Conservation (phyloP, 2,113 vertebrate genomes). For the Megalops atlanticus region DNA sequence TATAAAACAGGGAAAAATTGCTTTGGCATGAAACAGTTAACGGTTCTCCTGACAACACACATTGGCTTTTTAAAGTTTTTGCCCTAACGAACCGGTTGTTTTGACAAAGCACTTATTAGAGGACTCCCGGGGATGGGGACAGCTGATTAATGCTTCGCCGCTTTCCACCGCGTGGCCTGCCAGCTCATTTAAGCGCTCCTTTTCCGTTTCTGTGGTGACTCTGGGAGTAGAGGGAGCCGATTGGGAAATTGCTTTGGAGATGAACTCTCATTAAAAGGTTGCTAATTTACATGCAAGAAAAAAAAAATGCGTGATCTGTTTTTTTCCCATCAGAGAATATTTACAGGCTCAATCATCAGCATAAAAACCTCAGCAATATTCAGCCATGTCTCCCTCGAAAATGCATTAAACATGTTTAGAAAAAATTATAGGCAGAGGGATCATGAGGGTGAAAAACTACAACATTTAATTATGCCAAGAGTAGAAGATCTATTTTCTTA, state of each 20-base stretch:
- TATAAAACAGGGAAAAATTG: too few species aligned
- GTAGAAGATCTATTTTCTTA: neutral
- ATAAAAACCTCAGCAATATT: neutral
- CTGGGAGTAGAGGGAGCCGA: neutral
- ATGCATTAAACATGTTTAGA: neutral
- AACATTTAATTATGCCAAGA: neutral
- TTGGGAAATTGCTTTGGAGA: neutral
- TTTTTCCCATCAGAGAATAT: neutral
- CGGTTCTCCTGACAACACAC: too few species aligned
- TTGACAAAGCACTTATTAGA: neutral
- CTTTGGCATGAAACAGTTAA: too few species aligned
- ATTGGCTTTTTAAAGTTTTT: neutral
- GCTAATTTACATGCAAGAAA: neutral
- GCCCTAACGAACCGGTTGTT: neutral
- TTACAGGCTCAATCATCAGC: neutral
- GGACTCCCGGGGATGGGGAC: neutral
- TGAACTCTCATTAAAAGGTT: conserved; percentile 1
- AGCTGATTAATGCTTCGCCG: neutral
- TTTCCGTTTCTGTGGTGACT: neutral
- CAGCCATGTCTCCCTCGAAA: neutral
- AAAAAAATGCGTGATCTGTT: neutral
- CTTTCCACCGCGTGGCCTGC: neutral
- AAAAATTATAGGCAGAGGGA: neutral
- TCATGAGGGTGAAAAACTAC: neutral
- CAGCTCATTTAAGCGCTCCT: neutral